A percentile compares a stretch with the other conserved stretches of the same genome.
These are phyloP conservation scores for Mythimna lalbum DNA, from an alignment of 2,888 invertebrate species.

Conservation along the genomic window DNA sequence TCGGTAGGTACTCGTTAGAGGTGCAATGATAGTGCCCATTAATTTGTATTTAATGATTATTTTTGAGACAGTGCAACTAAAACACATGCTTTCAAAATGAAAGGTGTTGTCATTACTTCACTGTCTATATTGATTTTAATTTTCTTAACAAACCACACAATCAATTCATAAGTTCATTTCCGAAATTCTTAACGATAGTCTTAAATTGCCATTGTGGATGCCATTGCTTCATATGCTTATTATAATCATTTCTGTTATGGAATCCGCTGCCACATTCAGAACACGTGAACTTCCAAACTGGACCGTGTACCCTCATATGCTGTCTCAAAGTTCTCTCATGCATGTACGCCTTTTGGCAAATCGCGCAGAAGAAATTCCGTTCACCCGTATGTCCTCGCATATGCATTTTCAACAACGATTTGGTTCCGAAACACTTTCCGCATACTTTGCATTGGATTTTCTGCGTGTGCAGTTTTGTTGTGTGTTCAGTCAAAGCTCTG, in stretches of 20 bases:
- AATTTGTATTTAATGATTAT: slow-evolving; percentile 6
- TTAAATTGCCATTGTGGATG: slow-evolving; percentile 84
- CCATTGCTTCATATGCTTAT: slow-evolving; percentile 85
- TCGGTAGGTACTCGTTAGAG: too few relatives aligned
- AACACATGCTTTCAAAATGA: not conserved
- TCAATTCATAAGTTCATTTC: slow-evolving; percentile 64
- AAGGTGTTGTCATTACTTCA: not conserved
- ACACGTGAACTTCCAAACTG: slow-evolving; percentile 80
- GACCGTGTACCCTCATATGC: slow-evolving; percentile 85
- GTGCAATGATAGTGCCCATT: not conserved
- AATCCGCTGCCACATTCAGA: slow-evolving; percentile 83
- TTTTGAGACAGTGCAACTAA: not conserved
- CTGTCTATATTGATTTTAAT: not conserved
- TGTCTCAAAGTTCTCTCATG: slow-evolving; percentile 83
- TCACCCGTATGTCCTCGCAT: slow-evolving; percentile 84
- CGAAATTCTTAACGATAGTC: slow-evolving; percentile 78
- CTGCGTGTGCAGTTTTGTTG: slow-evolving; percentile 83
- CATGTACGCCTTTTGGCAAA: slow-evolving; percentile 86
- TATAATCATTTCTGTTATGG: slow-evolving; percentile 82
- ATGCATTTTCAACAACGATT: slow-evolving; percentile 83
- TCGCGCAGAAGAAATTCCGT: slow-evolving; percentile 81
- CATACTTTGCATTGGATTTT: slow-evolving; percentile 85
- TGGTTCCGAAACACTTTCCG: slow-evolving; percentile 84
- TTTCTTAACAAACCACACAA: too few relatives aligned
- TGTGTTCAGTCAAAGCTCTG: slow-evolving; percentile 84